These are phyloP conservation scores for Isotomurus palustris DNA, from an alignment of 2,888 invertebrate genomes.

Conservation along the genomic window DNA sequence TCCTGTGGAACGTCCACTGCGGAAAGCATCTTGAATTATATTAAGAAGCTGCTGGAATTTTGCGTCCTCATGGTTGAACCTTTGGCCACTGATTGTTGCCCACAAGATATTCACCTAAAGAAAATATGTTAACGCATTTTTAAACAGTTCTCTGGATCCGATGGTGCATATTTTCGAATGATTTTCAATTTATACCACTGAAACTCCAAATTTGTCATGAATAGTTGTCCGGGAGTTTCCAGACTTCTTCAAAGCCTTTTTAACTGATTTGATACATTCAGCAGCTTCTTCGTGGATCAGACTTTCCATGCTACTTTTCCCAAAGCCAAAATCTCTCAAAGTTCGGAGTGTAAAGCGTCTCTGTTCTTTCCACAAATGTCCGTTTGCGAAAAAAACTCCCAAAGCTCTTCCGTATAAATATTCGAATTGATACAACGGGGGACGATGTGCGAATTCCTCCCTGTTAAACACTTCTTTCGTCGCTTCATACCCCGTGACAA, in stretches of 20 bases:
- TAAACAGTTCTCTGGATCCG: too few species aligned
- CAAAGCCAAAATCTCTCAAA: slow-evolving; percentile 7
- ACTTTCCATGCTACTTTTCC: neutral
- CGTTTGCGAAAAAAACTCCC: neutral
- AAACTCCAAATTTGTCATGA: slow-evolving; percentile 24
- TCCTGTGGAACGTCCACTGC: slow-evolving; percentile 15
- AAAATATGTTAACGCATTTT: neutral
- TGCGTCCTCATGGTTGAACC: slow-evolving; percentile 39
- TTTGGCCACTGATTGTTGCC: slow-evolving; percentile 36
- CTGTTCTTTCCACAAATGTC: neutral
- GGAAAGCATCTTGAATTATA: slow-evolving; percentile 16
- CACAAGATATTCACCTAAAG: slow-evolving; percentile 37
- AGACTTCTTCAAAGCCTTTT: neutral
- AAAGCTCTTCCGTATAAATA: too few species aligned
- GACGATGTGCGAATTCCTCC: slow-evolving; percentile 62
- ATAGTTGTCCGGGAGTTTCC: slow-evolving; percentile 10
- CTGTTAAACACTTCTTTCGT: slow-evolving; percentile 56
- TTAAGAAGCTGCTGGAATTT: slow-evolving; percentile 29
- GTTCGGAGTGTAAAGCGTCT: neutral
- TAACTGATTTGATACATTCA: neutral
- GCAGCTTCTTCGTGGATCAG: slow-evolving; percentile 7
- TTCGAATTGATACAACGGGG: too few species aligned
- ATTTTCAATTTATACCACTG: slow-evolving; percentile 9
- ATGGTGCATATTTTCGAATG: neutral
- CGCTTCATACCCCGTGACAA: slow-evolving; percentile 56